Evolutionary conservation across 2,888 invertebrate species (phyloP), one percentile per base, ranked within the genome.

Genomic region (Drosophila atripex): DNA sequence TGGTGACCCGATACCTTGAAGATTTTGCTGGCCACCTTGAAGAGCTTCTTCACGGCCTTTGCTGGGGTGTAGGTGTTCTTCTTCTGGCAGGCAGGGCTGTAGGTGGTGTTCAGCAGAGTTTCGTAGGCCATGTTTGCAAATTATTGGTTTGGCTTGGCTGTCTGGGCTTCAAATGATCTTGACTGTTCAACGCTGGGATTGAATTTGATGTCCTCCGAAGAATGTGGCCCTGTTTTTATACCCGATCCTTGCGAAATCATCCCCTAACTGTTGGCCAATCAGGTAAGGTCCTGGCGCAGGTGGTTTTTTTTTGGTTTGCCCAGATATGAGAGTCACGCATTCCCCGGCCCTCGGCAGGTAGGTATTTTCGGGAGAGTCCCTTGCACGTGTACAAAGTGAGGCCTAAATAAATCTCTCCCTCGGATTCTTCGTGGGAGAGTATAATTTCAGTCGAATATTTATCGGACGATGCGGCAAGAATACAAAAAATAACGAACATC

Each of bases 201-300:
- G 51, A 74, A 80, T 77, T 80, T 89, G 90, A 78, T 89, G 68
- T 52, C 54, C 70, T 70, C 51, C 53, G 14, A 8, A 23, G 6
- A 12, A 25, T 21, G 21, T 47, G 50, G 39, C 11, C 58, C 53
- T 38, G 52, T 77, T 78, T 90, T 86, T 90, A 89, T 89, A 89
- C 73, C 39, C 52, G 23, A 30, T 30, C 41, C 4, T 12, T 6
- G 68, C 12, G 9, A 16, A 38, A 64, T 8, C 78, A 73, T 76
- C 80, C 83, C 88, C 73, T 76, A 66, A 9, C n/a, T 1, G 1
- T 9, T 60, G 41, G 53, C 90, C 90, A 90, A 89, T 89, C 83
- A 80, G 50, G 68, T 38, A 28, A 41, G 35, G 28, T 54, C 65
- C 57, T 28, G 1, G 25, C 54, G 86, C 89, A 89, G 90, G 90